Conservation (phyloP, 2,797 vertebrate species). For the Xenops minutus region DNA sequence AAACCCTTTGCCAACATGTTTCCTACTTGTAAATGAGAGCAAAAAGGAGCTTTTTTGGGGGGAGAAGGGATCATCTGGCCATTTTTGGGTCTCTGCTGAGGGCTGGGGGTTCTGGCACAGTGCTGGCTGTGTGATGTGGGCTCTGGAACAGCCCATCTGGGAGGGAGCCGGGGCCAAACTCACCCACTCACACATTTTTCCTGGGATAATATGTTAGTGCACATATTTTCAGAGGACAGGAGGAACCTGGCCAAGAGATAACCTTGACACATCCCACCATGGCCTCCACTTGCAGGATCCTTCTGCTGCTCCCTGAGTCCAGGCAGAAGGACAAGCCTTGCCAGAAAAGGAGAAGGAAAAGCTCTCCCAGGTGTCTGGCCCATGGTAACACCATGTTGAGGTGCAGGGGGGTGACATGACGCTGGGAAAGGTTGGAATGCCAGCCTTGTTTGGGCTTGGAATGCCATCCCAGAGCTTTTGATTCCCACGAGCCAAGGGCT, state of each 20-base stretch:
- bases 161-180: slow-evolving; percentile 33
- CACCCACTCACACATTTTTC: slow-evolving; percentile 61
- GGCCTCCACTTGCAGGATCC: neutral
- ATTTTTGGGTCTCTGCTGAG: slow-evolving; percentile 16
- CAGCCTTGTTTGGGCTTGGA: neutral
- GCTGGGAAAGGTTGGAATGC: neutral
- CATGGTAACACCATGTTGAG: fast-evolving
- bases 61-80: neutral
- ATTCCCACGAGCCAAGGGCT: slow-evolving; percentile 57
- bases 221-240: slow-evolving; percentile 37
- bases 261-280: neutral
- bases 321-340: fast-evolving
- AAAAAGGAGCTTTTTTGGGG: neutral
- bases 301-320: neutral
- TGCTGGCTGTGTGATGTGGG: slow-evolving; percentile 48
- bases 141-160: slow-evolving; percentile 50
- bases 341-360: neutral
- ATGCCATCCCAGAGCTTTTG: slow-evolving; percentile 11
- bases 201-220: neutral
- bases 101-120: neutral
- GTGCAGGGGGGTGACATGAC: fast-evolving
- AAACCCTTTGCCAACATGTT: neutral
- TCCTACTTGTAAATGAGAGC: neutral
- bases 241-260: slow-evolving; percentile 42
- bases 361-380: neutral